These are phyloP conservation scores for Heloderma charlesbogerti DNA, from an alignment of 2,113 vertebrate species.

Conservation along the genomic window DNA sequence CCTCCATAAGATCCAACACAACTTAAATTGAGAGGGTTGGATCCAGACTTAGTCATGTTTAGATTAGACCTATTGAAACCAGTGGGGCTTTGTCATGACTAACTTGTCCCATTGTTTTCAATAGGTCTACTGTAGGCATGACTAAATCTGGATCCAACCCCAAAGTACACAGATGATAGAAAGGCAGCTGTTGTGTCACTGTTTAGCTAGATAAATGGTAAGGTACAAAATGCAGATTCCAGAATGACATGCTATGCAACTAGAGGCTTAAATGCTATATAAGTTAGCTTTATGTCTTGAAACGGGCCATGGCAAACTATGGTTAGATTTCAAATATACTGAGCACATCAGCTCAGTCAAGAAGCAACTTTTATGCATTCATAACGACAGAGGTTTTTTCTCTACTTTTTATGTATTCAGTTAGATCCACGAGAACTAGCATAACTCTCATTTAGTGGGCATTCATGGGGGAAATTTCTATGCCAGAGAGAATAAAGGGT, in stretches of 20 bases:
- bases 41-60: neutral
- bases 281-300: neutral
- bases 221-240: neutral
- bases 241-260: neutral
- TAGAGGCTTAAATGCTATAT: neutral
- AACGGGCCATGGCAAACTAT: neutral
- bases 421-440: neutral
- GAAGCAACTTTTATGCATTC: neutral
- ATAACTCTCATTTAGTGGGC: neutral
- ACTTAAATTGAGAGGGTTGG: slow-evolving; percentile 16
- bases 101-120: neutral
- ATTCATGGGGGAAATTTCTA: neutral
- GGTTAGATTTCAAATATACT: neutral
- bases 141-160: neutral
- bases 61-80: neutral
- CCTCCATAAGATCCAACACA: slow-evolving; percentile 27
- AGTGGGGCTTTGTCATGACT: neutral
- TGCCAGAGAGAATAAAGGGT: neutral
- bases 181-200: neutral
- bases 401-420: neutral
- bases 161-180: neutral
- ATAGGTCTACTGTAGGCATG: neutral
- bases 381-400: neutral
- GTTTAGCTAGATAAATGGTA: neutral
- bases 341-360: neutral